Conservation (phyloP, 1,140 invertebrate genomes). For the Cotesia chilonis region DNA sequence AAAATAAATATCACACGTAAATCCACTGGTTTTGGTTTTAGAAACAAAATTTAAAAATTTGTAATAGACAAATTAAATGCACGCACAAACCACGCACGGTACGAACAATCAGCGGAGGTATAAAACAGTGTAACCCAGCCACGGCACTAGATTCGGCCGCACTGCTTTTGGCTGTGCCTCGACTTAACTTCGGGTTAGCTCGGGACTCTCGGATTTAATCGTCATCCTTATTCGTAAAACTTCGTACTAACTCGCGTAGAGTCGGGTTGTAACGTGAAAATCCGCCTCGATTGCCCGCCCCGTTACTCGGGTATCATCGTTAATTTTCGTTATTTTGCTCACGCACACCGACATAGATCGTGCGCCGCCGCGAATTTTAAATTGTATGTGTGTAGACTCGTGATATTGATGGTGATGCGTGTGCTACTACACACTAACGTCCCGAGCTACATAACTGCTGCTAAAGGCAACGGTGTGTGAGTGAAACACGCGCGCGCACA, state of each 20-base stretch:
- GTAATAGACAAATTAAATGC: not conserved
- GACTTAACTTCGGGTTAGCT: slow-evolving; percentile 33
- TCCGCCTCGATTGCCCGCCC: slow-evolving; percentile 27
- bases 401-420: slow-evolving; percentile 32
- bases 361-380: not conserved
- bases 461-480: slow-evolving; percentile 2
- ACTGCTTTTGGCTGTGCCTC: slow-evolving; percentile 38
- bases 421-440: slow-evolving; percentile 6
- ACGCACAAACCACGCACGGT: slow-evolving; percentile 21
- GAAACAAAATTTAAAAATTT: not conserved
- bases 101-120: slow-evolving; percentile 6
- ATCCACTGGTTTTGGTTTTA: not conserved
- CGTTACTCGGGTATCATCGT: slow-evolving; percentile 34
- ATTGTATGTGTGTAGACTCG: not conserved
- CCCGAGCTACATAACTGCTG: not conserved
- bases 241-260: not conserved
- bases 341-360: not conserved
- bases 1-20: not conserved
- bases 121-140: slow-evolving; percentile 38
- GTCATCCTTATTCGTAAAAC: not conserved
- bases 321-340: slow-evolving; percentile 8
- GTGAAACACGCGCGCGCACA: slow-evolving; percentile 2
- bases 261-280: not conserved
- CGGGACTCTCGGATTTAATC: slow-evolving; percentile 33
- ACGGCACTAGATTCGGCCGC: slow-evolving; percentile 44